These are phyloP conservation scores for Sorex araneus DNA, from an alignment of 2,113 vertebrate genomes.

Conservation along the genomic window DNA sequence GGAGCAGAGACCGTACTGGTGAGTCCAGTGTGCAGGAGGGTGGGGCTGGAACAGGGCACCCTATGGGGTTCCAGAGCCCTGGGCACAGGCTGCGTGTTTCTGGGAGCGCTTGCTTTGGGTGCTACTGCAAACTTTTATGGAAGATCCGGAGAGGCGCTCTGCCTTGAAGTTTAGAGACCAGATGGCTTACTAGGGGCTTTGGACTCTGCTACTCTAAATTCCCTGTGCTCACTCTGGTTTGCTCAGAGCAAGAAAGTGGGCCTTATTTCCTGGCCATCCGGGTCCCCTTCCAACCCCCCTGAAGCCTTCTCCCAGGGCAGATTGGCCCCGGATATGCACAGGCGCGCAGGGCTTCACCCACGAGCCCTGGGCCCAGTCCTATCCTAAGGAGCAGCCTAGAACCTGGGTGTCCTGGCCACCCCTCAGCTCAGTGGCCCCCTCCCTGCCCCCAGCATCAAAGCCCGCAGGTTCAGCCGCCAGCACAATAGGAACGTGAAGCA, in stretches of 20 bases:
- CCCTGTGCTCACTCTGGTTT: not conserved
- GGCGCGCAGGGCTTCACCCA: not conserved
- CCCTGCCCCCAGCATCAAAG: slow-evolving; percentile 80
- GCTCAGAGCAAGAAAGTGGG: not conserved
- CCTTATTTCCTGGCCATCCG: not conserved
- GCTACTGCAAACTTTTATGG: not conserved
- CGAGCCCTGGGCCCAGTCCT: no score
- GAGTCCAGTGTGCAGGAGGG: slow-evolving; percentile 28
- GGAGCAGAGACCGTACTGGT: slow-evolving; percentile 88
- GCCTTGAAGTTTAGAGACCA: not conserved
- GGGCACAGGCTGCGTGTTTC: not conserved
- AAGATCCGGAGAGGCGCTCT: no score
- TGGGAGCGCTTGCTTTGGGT: not conserved
- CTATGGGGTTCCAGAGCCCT: not conserved
- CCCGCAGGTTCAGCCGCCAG: slow-evolving; percentile 85
- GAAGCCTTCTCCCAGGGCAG: not conserved
- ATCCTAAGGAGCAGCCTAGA: not conserved
- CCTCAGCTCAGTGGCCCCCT: not conserved
- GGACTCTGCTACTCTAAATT: not conserved
- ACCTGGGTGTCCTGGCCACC: not conserved
- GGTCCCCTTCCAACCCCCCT: not conserved
- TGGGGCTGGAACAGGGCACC: not conserved
- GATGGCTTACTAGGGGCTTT: not conserved
- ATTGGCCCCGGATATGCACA: not conserved
- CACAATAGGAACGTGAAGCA: slow-evolving; percentile 86